Conservation (phyloP, 2,888 invertebrate genomes). For the Dendrolimus houi region DNA sequence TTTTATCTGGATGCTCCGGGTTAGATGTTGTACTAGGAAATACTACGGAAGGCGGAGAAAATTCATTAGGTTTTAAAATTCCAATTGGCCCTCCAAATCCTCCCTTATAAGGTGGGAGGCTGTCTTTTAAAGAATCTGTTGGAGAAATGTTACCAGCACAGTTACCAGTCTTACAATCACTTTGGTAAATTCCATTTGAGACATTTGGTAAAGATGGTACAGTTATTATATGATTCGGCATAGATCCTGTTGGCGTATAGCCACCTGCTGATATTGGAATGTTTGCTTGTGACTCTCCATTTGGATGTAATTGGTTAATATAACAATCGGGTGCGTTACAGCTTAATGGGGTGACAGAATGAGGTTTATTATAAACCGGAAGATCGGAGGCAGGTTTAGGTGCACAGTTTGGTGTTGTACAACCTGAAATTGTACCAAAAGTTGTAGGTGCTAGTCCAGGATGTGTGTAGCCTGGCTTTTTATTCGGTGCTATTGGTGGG, state of each 20-base stretch:
- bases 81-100: constrained; percentile 42
- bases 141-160: background rate
- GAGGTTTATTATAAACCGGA: background rate
- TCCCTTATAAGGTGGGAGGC: constrained; percentile 28
- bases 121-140: constrained; percentile 8
- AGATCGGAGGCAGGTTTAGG: background rate
- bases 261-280: background rate
- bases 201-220: no score
- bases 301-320: constrained; percentile 3
- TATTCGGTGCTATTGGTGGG: background rate
- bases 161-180: background rate
- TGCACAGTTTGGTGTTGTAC: constrained; percentile 8
- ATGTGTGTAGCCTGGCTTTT: background rate
- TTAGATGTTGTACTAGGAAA: constrained; percentile 2
- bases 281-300: background rate
- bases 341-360: background rate
- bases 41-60: constrained; percentile 14
- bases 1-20: constrained; percentile 1
- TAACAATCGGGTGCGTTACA: constrained; percentile 2
- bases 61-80: constrained; percentile 40
- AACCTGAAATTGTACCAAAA: constrained; percentile 4
- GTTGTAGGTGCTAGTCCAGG: constrained; percentile 3
- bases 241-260: background rate
- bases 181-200: background rate
- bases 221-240: background rate